Base-by-base conservation (phyloP, 2,113 vertebrate species). In the Dromiciops gliroides region DNA sequence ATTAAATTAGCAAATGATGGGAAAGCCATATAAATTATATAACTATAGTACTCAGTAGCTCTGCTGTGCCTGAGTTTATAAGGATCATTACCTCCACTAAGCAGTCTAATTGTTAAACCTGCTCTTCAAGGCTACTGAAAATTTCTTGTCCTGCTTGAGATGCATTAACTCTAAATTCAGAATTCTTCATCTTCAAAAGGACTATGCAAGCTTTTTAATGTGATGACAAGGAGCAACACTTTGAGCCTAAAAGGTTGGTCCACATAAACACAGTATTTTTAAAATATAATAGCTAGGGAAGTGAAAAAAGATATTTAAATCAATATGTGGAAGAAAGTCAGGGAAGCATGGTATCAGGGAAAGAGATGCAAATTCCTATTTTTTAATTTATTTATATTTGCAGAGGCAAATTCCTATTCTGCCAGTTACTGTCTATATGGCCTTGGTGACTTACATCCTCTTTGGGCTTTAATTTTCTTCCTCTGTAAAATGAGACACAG, bases 81-180 rank as follows among this genome's bases (percentile, higher is more conserved):
- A 93, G 47, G 51, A 51, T 50, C 2, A 92, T 75, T 50, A 91
- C 89, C 44, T 95, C 51, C 44, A 26, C 47, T 12, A 95, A 47
- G 47, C 24, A 67, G 95, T 92, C 91, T 28, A 95, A 94, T 91
- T 51, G 37, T 31, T 91, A 92, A 92, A 94, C 67, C 93, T 95
- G 37, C 31, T 95, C 56, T 94, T 50, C 28, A 1, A 44, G 91
- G 93, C 83, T 92, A 89, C 44, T 93, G 8, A 3, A 93, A 96
- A 94, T 44, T 23, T 83, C n/a, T 83, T 83, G 67, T n/a, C n/a
- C n/a, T 23, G 67, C n/a, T 44, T 44, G 67, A 83, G n/a, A 44
- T 44, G 67, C 67, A 44, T 83, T 83, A 92, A 8, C 22, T 11
- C 8, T 67, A 92, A 96, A 94, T 23, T 90, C 92, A 67, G n/a